Evolutionary conservation across 1,140 invertebrate species (phyloP).

Genomic region (Drosophila parabipectinata): DNA sequence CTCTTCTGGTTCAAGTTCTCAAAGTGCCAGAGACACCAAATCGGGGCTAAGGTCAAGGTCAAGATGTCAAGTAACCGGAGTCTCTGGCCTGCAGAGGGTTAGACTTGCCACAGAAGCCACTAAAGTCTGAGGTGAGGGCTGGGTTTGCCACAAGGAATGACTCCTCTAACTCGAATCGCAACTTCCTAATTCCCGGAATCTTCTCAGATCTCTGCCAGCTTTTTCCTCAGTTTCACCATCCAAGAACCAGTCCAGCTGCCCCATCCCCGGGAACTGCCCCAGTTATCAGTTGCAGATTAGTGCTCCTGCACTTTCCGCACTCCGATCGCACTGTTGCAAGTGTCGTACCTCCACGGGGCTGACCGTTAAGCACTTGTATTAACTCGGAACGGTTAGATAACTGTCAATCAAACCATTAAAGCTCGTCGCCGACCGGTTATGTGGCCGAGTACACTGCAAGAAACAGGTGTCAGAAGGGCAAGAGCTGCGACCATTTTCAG

Average conservation of each 20-base stretch:
- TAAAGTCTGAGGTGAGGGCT: too few relatives aligned
- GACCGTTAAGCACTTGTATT: slow-evolving; percentile 48
- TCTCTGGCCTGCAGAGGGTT: too few relatives aligned
- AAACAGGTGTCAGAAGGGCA: background rate
- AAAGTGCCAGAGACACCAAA: background rate
- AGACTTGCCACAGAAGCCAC: too few relatives aligned
- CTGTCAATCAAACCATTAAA: slow-evolving; percentile 55
- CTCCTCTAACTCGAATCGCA: background rate
- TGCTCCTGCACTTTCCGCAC: too few relatives aligned
- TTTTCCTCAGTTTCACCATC: too few relatives aligned
- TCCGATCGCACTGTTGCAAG: too few relatives aligned
- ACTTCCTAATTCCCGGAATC: background rate
- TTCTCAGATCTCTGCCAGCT: too few relatives aligned
- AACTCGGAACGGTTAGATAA: slow-evolving; percentile 52
- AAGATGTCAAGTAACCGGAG: background rate
- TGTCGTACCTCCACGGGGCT: slow-evolving; percentile 7
- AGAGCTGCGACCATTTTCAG: too few relatives aligned
- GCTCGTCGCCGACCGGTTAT: slow-evolving; percentile 44
- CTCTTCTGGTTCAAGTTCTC: too few relatives aligned
- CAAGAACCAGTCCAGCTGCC: slow-evolving; percentile 29
- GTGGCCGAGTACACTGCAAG: background rate
- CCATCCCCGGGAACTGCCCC: slow-evolving; percentile 15
- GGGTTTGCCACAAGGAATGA: too few relatives aligned
- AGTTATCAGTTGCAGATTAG: slow-evolving; percentile 15
- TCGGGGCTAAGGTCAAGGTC: slow-evolving; percentile 49